Evolutionary conservation across 2,888 invertebrate species (phyloP).

Genomic region (Crocallis elinguaria): DNA sequence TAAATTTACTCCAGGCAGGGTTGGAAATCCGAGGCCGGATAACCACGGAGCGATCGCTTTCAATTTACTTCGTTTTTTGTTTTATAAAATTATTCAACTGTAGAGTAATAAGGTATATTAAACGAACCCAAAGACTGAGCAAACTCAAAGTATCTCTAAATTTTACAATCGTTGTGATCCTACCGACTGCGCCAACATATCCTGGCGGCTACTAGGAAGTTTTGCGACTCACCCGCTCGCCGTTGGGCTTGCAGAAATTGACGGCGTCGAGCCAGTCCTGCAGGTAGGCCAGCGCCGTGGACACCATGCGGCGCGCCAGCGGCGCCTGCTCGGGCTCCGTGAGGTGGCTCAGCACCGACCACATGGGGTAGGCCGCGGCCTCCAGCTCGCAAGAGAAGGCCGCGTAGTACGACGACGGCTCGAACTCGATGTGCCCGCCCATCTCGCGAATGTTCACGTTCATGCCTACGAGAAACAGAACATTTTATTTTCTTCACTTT

Average conservation of each 20-base stretch:
- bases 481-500: too few relatives aligned
- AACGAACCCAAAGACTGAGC: too few relatives aligned
- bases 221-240: slow-evolving; percentile 76
- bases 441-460: slow-evolving; percentile 97
- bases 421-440: slow-evolving; percentile 97
- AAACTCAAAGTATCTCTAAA: too few relatives aligned
- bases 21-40: too few relatives aligned
- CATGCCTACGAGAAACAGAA: slow-evolving; percentile 88
- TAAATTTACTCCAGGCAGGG: too few relatives aligned
- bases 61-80: too few relatives aligned
- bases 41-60: too few relatives aligned
- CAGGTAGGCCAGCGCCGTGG: slow-evolving; percentile 90
- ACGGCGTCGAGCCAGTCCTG: slow-evolving; percentile 96
- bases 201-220: too few relatives aligned
- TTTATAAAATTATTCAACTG: too few relatives aligned
- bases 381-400: slow-evolving; percentile 99
- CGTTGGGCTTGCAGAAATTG: slow-evolving; percentile 86
- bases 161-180: too few relatives aligned
- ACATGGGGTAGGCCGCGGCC: slow-evolving; percentile 98
- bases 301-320: slow-evolving; percentile 90
- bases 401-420: slow-evolving; percentile 98
- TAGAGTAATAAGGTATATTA: too few relatives aligned
- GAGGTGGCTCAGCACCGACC: slow-evolving; percentile 96
- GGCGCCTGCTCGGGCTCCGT: slow-evolving; percentile 89
- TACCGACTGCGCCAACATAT: too few relatives aligned